Evolutionary conservation across 2,888 invertebrate genomes (phyloP), one percentile per base, ranked within the genome.

Genomic region (Drosophila nr. perissopoda): DNA sequence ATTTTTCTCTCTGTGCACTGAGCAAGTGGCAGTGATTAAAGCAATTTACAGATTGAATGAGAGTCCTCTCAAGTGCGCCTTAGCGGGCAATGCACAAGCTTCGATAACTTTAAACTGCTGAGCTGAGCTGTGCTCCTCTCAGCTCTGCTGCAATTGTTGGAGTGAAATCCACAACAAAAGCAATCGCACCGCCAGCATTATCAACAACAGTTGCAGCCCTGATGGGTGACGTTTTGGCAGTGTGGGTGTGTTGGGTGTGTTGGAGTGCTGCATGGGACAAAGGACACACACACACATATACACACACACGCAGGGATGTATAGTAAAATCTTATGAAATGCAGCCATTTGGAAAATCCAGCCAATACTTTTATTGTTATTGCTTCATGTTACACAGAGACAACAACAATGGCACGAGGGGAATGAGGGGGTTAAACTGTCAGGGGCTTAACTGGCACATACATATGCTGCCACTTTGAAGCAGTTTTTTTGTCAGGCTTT

Each of bases 271-370:
- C 52, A 54, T 18, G 58, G 38, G 63, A 60, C 40, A 54, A 58
- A 18, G 49, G 60, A 62, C 53, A 33, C 11, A n/a, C 18, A 21
- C n/a, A 13, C 49, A 48, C n/a, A 13, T 46, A 48, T 25, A n/a
- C 1, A 38, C 16, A 38, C 7, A 38, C 13, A 38, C n/a, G n/a
- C 34, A 46, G 62, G 67, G 71, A 64, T 61, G 58, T 58, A 46
- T 58, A 67, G 73, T 67, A 40, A 79, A 74, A 69, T 87, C 79
- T 77, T 89, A 83, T 82, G 79, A 79, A 85, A 86, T 85, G 89
- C 90, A 91, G 79, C 87, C 90, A 81, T 75, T 85, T 79, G 90
- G 90, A 90, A 90, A 91, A 91, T 90, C 82, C 90, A 82, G 83
- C 81, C 85, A 77, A 90, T 89, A 87, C 89, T 81, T 87, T 89